These are phyloP conservation scores for Lethenteron camtschaticum DNA, from an alignment of 2,113 vertebrate species.

Conservation along the genomic window DNA sequence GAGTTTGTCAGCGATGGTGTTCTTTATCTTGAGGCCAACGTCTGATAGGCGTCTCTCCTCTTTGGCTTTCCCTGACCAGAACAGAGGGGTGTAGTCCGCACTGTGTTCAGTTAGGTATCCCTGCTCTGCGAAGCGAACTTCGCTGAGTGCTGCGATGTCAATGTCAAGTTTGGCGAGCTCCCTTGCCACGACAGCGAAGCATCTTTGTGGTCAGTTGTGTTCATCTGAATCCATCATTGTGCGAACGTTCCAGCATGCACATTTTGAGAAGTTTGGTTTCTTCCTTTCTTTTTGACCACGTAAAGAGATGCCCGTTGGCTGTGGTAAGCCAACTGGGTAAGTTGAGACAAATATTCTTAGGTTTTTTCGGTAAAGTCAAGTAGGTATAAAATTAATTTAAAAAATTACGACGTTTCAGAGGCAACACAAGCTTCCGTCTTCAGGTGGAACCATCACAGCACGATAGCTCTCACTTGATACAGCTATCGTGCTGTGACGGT, in stretches of 20 bases:
- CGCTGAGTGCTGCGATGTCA: not conserved
- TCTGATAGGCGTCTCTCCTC: not conserved
- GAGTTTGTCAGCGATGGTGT: not conserved
- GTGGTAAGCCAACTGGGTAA: not conserved
- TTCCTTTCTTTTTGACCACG: not conserved
- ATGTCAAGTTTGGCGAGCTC: not conserved
- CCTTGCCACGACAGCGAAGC: not conserved
- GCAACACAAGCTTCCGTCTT: too few relatives aligned
- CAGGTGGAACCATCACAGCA: too few relatives aligned
- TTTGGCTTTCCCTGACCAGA: not conserved
- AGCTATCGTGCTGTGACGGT: too few relatives aligned
- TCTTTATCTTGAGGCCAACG: not conserved
- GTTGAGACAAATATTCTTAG: not conserved
- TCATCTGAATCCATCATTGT: not conserved
- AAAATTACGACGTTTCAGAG: too few relatives aligned
- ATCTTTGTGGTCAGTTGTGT: not conserved
- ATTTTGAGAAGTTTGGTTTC: not conserved
- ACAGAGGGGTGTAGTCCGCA: not conserved
- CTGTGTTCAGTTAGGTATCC: not conserved
- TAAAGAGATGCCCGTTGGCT: not conserved
- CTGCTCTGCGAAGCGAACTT: not conserved
- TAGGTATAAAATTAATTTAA: too few relatives aligned
- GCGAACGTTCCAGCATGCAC: not conserved
- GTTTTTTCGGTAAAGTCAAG: too few relatives aligned
- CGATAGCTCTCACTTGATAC: too few relatives aligned